phyloP scores from a whole-genome alignment of 2,113 vertebrate genomes.

The Gasterosteus aculeatus region DNA sequence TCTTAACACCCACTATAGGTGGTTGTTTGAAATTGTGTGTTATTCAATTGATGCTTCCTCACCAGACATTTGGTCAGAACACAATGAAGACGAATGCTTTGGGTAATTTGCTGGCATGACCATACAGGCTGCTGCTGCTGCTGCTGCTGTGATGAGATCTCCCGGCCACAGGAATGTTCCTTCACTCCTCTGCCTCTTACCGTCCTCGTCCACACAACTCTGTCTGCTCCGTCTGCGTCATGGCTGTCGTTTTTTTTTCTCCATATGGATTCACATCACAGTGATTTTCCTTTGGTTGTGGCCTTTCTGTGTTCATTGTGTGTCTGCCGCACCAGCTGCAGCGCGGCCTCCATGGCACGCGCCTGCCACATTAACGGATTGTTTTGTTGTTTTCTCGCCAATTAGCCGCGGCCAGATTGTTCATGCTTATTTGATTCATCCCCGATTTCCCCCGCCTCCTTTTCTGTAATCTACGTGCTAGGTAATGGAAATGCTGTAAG shows the following conservation, averaged over 20 bases:
- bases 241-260: background rate
- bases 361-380: constrained; percentile 63
- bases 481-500: constrained; percentile 13
- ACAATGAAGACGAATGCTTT: constrained; percentile 61
- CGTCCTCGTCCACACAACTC: background rate
- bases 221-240: background rate
- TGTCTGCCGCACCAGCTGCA: constrained; percentile 58
- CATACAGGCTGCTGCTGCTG: constrained; percentile 1
- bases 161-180: constrained; percentile 2
- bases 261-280: background rate
- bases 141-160: constrained; percentile 53
- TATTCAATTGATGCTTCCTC: constrained; percentile 48
- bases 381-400: constrained; percentile 60
- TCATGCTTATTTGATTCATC: constrained; percentile 53
- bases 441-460: constrained; percentile 46
- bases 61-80: constrained; percentile 55
- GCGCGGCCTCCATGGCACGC: constrained; percentile 37
- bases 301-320: constrained; percentile 37
- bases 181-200: constrained; percentile 12
- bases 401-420: constrained; percentile 71
- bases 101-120: constrained; percentile 58
- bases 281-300: constrained; percentile 27
- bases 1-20: constrained; percentile 29
- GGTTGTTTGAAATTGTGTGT: constrained; percentile 50
- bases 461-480: constrained; percentile 11